Conservation (phyloP, 1,140 invertebrate species). For the Hycleus phaleratus region DNA sequence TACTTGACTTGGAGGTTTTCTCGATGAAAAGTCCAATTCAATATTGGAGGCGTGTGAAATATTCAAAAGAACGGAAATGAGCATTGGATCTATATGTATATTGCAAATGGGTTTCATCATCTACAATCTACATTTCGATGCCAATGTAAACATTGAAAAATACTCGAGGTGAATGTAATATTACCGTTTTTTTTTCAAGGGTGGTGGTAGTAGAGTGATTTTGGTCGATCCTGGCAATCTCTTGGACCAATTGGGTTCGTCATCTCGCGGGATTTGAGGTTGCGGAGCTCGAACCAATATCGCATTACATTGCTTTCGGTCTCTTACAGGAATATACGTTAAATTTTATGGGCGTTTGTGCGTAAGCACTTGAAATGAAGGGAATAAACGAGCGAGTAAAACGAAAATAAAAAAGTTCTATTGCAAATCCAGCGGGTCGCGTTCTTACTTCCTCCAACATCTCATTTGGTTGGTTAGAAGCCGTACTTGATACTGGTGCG, state of each 20-base stretch:
- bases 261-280: slow-evolving; percentile 23
- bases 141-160: slow-evolving; percentile 35
- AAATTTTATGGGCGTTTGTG: slow-evolving; percentile 31
- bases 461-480: slow-evolving; percentile 31
- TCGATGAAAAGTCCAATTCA: not conserved
- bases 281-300: slow-evolving; percentile 25
- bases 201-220: slow-evolving; percentile 27
- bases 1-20: not conserved
- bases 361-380: slow-evolving; percentile 28
- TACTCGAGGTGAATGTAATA: slow-evolving; percentile 33
- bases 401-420: slow-evolving; percentile 30
- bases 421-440: slow-evolving; percentile 29
- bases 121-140: slow-evolving; percentile 31
- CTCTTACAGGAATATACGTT: slow-evolving; percentile 30
- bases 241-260: slow-evolving; percentile 25
- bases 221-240: slow-evolving; percentile 21
- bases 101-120: slow-evolving; percentile 34
- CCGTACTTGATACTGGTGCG: slow-evolving; percentile 31
- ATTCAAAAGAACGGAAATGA: slow-evolving; percentile 24
- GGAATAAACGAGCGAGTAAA: slow-evolving; percentile 30
- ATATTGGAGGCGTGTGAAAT: slow-evolving; percentile 18
- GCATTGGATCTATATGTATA: slow-evolving; percentile 16
- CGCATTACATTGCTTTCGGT: slow-evolving; percentile 24
- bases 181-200: slow-evolving; percentile 10
- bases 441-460: slow-evolving; percentile 29